A percentile compares a stretch with the other conserved stretches of the same genome.
phyloP scores from a whole-genome alignment of 2,888 invertebrate species.

The Polia nebulosa region DNA sequence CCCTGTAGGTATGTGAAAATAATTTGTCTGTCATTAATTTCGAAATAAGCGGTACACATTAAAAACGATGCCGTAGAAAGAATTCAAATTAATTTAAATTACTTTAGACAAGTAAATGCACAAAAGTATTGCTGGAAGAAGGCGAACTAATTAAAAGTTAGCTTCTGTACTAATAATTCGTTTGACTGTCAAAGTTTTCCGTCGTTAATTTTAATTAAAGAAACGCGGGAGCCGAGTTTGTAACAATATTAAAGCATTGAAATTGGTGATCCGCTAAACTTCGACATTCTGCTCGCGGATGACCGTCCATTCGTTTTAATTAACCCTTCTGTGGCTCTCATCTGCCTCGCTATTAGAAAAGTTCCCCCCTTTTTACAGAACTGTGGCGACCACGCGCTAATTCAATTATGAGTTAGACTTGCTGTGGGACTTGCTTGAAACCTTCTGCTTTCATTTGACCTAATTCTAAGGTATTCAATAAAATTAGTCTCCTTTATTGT shows the following conservation, averaged over 20 bases:
- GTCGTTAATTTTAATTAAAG: conserved; percentile 91
- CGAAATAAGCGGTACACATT: conserved; percentile 55
- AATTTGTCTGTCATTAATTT: conserved; percentile 56
- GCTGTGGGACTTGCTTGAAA: conserved; percentile 68
- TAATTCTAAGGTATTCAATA: conserved; percentile 35
- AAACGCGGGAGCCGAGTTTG: conserved; percentile 88
- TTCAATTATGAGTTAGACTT: conserved; percentile 81
- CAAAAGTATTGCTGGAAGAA: conserved; percentile 88
- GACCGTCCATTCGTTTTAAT: conserved; percentile 90
- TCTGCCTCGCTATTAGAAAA: conserved; percentile 82
- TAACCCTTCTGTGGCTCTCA: conserved; percentile 86
- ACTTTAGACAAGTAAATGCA: conserved; percentile 85
- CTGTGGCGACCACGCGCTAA: conserved; percentile 76
- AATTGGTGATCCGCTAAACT: conserved; percentile 90
- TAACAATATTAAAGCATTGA: conserved; percentile 91
- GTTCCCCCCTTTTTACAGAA: conserved; percentile 76
- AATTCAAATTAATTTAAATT: conserved; percentile 88
- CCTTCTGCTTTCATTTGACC: conserved; percentile 34
- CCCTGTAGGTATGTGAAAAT: too few relatives aligned
- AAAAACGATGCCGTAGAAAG: conserved; percentile 71
- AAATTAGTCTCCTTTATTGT: conserved; percentile 15
- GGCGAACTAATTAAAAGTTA: conserved; percentile 90
- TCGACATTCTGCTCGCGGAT: conserved; percentile 87
- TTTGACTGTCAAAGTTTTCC: conserved; percentile 91
- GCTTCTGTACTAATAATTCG: conserved; percentile 91